Evolutionary conservation across 2,888 invertebrate genomes (phyloP), one percentile per base, ranked within the genome.

Genomic region (Xylota sylvarum): DNA sequence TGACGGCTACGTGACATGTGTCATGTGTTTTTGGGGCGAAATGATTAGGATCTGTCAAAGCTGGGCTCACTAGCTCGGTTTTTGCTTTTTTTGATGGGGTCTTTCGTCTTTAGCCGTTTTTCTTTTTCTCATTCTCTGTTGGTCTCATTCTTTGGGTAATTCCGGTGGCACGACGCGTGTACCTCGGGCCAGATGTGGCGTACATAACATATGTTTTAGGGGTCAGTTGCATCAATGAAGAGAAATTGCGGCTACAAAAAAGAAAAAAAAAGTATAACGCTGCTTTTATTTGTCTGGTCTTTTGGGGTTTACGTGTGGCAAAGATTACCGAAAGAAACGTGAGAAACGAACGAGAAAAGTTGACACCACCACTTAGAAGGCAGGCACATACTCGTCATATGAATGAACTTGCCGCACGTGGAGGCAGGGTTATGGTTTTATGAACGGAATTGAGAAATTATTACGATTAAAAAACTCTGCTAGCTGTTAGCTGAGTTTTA

Each of bases 341-440:
- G 74, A 74, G 64, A 74, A 74, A 35, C 5, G 10, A 55, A 46
- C 17, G 30, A 64, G 27, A 30, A 48, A 32, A 35, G 32, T 32
- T 65, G 48, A 50, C 64, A 35, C 43, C 64, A 48, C 17, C 32
- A 35, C 3, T 5, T 17, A 5, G 35, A 46, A 19, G 12, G 19
- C 12, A 46, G 32, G 7, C 17, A 12, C 5, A 55, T 5, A 14
- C 10, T 30, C 9, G n/a, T n/a, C n/a, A 12, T 40, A 46, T 58
- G 70, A 74, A 64, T 74, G 64, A 74, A 74, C 64, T 74, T 46
- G 64, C 64, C 60, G 69, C 69, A 70, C 69, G 69, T 70, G 69
- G 69, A 67, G 30, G 65, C 14, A 14, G 19, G 65, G 46, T 76
- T 76, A 58, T 58, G 64, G n/a, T 74, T 64, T 55, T 65, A 55